Conservation (phyloP, 2,113 vertebrate species). For the Psittacus erithacus region DNA sequence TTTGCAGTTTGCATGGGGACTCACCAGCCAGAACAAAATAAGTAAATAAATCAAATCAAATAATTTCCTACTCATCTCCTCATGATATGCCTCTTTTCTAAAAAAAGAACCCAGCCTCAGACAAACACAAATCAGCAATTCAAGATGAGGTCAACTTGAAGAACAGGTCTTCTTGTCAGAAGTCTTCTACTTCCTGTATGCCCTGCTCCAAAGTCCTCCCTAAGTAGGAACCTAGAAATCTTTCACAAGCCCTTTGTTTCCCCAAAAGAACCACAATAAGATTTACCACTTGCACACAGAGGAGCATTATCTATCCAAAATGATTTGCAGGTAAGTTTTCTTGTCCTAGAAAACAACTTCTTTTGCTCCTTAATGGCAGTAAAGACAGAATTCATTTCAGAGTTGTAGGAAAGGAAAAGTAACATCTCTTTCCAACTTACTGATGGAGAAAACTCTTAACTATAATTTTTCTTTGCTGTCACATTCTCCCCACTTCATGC, state of each 20-base stretch:
- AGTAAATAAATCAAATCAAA: not conserved
- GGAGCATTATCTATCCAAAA: not conserved
- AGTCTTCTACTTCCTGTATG: not conserved
- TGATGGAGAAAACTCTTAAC: not conserved
- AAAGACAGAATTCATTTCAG: not conserved
- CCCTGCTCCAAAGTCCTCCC: not conserved
- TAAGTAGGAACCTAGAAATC: not conserved
- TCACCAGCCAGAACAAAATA: not conserved
- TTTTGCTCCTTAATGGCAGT: not conserved
- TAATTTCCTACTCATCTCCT: not conserved
- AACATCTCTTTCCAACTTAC: not conserved
- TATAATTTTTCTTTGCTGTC: not conserved
- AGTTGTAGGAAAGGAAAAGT: not conserved
- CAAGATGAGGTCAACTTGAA: not conserved
- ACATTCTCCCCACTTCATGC: accelerated
- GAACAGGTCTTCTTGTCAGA: not conserved
- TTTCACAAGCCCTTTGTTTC: not conserved
- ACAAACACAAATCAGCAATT: not conserved
- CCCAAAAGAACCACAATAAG: not conserved
- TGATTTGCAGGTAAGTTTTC: not conserved
- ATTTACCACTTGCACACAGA: not conserved
- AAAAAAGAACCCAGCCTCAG: not conserved
- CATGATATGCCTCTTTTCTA: not conserved
- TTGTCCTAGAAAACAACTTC: not conserved
- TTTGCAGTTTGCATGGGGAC: not conserved